These are phyloP conservation scores for Troilus luridus DNA, from an alignment of 2,888 invertebrate species.

Conservation along the genomic window DNA sequence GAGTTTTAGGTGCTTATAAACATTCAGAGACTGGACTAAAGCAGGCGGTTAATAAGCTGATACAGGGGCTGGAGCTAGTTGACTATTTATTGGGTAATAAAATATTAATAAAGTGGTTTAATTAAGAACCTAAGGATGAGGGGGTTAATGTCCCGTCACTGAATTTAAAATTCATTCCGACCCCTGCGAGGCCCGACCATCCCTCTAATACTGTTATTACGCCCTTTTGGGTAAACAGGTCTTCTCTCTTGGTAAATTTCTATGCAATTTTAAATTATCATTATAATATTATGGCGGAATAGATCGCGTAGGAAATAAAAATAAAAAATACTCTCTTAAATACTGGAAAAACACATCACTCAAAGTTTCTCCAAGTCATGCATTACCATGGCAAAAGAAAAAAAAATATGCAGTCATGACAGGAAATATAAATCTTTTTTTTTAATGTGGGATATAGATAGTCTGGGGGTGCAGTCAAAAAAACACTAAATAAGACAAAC, in stretches of 20 bases:
- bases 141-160: background rate
- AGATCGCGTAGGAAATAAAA: no score
- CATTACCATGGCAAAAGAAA: no score
- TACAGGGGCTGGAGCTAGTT: background rate
- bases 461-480: no score
- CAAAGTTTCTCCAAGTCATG: no score
- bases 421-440: no score
- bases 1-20: background rate
- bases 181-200: background rate
- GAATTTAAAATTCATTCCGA: constrained; percentile 52
- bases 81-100: constrained; percentile 41
- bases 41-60: background rate
- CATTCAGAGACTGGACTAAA: background rate
- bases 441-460: no score
- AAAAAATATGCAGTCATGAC: no score
- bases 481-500: no score
- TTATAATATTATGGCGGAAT: no score
- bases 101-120: constrained; percentile 57
- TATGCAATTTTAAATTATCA: no score
- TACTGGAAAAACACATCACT: no score
- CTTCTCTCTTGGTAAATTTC: background rate
- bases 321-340: no score
- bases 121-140: constrained; percentile 28
- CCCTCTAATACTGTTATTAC: constrained; percentile 19
- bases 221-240: background rate